Evolutionary conservation across 2,797 vertebrate species (phyloP).

Genomic region (Natrix natrix): DNA sequence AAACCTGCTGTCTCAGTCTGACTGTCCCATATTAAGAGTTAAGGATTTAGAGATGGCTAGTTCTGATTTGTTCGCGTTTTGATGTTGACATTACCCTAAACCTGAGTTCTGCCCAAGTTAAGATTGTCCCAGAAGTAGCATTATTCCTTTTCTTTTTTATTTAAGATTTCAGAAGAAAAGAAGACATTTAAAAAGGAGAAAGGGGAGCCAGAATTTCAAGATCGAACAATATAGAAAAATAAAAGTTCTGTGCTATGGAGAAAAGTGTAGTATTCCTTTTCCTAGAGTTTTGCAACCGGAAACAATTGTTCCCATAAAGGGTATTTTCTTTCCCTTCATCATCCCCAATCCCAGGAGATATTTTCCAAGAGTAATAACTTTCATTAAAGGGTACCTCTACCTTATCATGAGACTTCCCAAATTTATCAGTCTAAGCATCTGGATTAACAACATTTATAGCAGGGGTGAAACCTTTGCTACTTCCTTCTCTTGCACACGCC

Average conservation of each 20-base stretch:
- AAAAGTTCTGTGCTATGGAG: neutral
- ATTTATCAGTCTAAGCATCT: neutral
- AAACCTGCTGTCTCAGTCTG: neutral
- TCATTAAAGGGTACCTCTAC: neutral
- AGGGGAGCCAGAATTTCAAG: neutral
- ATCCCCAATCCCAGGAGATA: neutral
- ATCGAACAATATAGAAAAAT: neutral
- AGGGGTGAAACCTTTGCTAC: too few species aligned
- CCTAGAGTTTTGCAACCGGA: neutral
- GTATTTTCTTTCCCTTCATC: neutral
- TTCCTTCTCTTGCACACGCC: too few species aligned
- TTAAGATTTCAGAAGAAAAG: neutral
- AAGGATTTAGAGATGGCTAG: neutral
- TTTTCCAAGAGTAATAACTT: neutral
- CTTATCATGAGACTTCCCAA: neutral
- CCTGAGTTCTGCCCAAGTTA: neutral
- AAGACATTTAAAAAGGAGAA: neutral
- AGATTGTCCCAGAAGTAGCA: neutral
- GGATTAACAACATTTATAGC: neutral
- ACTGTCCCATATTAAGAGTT: neutral
- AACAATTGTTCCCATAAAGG: neutral
- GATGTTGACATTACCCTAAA: neutral
- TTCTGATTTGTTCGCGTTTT: neutral
- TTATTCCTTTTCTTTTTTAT: neutral
- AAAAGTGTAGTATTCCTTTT: neutral